Evolutionary conservation across 2,888 invertebrate species (phyloP).

Genomic region (Apocheima hispidaria): DNA sequence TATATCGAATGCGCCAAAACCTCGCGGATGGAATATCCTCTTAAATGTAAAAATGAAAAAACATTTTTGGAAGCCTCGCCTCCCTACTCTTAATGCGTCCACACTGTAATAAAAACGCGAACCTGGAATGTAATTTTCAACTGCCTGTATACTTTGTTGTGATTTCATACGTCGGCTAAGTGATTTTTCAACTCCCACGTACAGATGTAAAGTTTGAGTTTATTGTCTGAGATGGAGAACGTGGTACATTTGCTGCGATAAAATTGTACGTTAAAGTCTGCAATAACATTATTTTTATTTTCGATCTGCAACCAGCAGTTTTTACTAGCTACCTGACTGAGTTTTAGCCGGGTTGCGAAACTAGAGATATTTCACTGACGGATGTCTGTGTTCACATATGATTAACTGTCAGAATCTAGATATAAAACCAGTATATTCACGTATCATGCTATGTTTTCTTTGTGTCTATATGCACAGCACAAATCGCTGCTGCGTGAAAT

Average conservation of each 20-base stretch:
- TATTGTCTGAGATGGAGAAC: constrained; percentile 12
- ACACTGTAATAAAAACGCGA: constrained; percentile 47
- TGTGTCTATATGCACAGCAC: too few species aligned
- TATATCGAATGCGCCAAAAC: too few species aligned
- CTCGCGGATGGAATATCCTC: too few species aligned
- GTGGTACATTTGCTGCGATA: constrained; percentile 4
- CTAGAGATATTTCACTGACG: too few species aligned
- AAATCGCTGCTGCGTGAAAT: too few species aligned
- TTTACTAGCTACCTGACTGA: background rate
- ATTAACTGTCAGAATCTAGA: too few species aligned
- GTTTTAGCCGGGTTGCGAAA: too few species aligned
- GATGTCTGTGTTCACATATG: too few species aligned
- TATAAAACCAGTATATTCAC: too few species aligned
- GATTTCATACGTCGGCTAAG: constrained; percentile 29
- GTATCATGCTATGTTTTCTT: too few species aligned
- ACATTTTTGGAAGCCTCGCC: background rate
- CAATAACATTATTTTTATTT: constrained; percentile 7
- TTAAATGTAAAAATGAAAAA: too few species aligned
- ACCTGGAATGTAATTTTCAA: constrained; percentile 31
- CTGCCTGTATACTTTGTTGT: constrained; percentile 29
- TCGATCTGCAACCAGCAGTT: background rate
- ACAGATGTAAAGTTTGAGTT: constrained; percentile 26
- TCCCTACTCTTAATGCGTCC: constrained; percentile 3
- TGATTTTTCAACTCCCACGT: constrained; percentile 35
- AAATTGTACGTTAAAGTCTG: constrained; percentile 3